These are phyloP conservation scores for Sipha maydis DNA, from an alignment of 2,888 invertebrate species.

Conservation along the genomic window DNA sequence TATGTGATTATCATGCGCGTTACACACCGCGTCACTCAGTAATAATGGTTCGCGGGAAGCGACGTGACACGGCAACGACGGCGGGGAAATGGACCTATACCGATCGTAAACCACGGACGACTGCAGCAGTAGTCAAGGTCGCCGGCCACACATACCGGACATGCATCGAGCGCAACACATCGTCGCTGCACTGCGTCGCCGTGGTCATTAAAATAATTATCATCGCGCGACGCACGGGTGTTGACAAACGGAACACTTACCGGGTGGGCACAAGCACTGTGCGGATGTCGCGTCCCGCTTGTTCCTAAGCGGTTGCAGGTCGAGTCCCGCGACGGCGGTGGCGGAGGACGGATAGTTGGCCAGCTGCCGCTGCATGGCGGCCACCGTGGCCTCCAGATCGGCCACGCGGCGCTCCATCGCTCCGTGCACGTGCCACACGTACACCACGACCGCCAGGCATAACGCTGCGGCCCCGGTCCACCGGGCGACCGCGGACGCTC, in stretches of 20 bases:
- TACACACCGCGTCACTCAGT: not conserved
- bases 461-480: slow-evolving; percentile 33
- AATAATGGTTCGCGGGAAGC: not conserved
- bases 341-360: not conserved
- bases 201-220: not conserved
- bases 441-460: slow-evolving; percentile 42
- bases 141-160: slow-evolving; percentile 27
- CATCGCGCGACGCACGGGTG: too few relatives aligned
- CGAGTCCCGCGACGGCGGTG: not conserved
- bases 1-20: not conserved
- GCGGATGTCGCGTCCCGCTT: slow-evolving; percentile 54
- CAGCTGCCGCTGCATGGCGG: slow-evolving; percentile 29
- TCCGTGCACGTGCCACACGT: slow-evolving; percentile 42
- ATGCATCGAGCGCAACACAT: not conserved
- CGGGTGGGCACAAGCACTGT: slow-evolving; percentile 54
- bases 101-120: slow-evolving; percentile 38
- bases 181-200: not conserved
- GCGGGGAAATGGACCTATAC: slow-evolving; percentile 18
- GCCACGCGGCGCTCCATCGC: slow-evolving; percentile 39
- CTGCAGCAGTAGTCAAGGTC: slow-evolving; percentile 30
- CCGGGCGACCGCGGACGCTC: slow-evolving; percentile 11
- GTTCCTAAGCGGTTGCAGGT: slow-evolving; percentile 31
- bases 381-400: slow-evolving; percentile 42
- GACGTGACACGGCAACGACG: not conserved
- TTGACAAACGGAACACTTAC: not conserved